A percentile compares a stretch with the other conserved stretches of the same genome.
These are phyloP conservation scores for Eueremaeus valkanovi DNA, from an alignment of 2,888 invertebrate species.

Conservation along the genomic window DNA sequence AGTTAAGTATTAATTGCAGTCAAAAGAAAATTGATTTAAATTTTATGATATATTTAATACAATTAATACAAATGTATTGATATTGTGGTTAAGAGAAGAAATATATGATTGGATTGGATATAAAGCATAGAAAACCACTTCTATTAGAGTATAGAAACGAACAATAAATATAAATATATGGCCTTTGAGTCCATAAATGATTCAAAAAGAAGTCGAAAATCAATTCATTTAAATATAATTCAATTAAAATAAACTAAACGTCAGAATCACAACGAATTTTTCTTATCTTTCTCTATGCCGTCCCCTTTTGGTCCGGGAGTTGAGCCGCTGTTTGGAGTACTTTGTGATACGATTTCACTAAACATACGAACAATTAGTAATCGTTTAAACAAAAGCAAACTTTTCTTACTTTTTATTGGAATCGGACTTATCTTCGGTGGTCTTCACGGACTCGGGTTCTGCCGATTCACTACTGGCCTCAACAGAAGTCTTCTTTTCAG, in stretches of 20 bases:
- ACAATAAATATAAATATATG: neutral
- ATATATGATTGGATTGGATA: too few species aligned
- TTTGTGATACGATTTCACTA: neutral
- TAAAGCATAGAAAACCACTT: neutral
- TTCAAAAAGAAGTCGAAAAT: neutral
- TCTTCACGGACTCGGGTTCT: neutral
- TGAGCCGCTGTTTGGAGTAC: neutral
- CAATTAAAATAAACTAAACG: too few species aligned
- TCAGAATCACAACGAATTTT: conserved; percentile 9
- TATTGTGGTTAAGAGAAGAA: neutral
- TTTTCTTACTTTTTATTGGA: neutral
- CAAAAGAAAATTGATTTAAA: neutral
- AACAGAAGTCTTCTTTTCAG: conserved; percentile 7
- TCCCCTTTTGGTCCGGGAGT: neutral
- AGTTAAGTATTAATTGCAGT: neutral
- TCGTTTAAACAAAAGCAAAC: neutral
- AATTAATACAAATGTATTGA: neutral
- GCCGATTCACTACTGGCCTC: neutral
- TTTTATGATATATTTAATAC: too few species aligned
- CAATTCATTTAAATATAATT: neutral
- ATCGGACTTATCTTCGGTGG: neutral
- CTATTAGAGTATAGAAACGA: too few species aligned
- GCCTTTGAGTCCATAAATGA: neutral
- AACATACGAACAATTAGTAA: neutral
- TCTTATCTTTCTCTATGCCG: neutral